Conservation (phyloP, 2,113 vertebrate species). For the Nothoprocta perdicaria region DNA sequence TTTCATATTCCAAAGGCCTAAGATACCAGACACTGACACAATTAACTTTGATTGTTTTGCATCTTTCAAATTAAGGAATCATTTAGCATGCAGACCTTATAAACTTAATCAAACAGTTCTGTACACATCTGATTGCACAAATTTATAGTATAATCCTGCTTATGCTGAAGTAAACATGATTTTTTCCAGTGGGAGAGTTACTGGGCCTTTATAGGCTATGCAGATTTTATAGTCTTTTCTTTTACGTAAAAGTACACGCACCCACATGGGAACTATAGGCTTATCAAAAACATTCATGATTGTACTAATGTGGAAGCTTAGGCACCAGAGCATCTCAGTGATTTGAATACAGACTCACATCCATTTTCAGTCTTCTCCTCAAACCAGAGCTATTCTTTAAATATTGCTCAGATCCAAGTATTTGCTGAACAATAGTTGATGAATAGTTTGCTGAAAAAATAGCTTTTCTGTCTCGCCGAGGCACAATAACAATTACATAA, state of each 20-base stretch:
- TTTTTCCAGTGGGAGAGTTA: not conserved
- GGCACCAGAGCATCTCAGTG: not conserved
- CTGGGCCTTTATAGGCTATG: not conserved
- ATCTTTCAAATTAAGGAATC: not conserved
- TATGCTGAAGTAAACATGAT: not conserved
- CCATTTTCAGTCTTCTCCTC: not conserved
- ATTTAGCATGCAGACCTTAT: not conserved
- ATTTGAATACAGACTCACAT: not conserved
- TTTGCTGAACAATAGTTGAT: not conserved
- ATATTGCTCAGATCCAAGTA: not conserved
- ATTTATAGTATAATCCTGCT: not conserved
- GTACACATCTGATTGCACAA: not conserved
- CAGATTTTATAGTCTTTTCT: not conserved
- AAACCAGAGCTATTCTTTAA: not conserved
- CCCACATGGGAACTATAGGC: not conserved
- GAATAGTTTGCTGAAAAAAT: no score
- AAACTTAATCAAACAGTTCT: not conserved
- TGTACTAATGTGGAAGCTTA: not conserved
- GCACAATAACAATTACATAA: not conserved
- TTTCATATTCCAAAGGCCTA: not conserved
- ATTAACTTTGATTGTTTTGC: not conserved
- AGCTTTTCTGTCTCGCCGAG: not conserved
- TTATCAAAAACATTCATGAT: not conserved
- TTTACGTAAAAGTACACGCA: not conserved
- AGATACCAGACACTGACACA: not conserved